Percentiles rank a stretch among this genome's conserved stretches.
Conservation (phyloP, 2,888 invertebrate genomes). For the Dynastes maya region DNA sequence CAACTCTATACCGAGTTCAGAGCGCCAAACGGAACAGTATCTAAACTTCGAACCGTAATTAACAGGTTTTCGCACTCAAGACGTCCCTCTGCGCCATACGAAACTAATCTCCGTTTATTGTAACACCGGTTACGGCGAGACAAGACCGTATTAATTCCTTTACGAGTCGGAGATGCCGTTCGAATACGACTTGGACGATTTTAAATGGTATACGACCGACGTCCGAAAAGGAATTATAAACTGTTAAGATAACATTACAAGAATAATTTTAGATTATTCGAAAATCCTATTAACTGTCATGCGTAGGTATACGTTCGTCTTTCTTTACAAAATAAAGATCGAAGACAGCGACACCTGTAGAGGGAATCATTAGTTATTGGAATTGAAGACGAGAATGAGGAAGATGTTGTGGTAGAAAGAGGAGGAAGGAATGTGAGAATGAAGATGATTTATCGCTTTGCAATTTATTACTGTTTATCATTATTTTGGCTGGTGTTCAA, state of each 20-base stretch:
- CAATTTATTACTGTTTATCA: too few species aligned
- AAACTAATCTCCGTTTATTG: conserved; percentile 48
- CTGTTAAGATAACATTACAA: conserved; percentile 48
- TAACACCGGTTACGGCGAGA: conserved; percentile 13
- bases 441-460: too few species aligned
- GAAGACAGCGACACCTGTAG: conserved; percentile 36
- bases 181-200: background rate
- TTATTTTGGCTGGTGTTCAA: too few species aligned
- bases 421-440: too few species aligned
- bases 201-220: conserved; percentile 20
- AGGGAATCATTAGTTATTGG: conserved; percentile 20
- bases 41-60: conserved; percentile 57
- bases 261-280: conserved; percentile 47
- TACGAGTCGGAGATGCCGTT: background rate
- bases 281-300: conserved; percentile 40
- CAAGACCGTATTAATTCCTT: background rate
- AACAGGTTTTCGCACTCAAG: conserved; percentile 60
- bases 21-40: conserved; percentile 53
- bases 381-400: conserved; percentile 1
- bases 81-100: conserved; percentile 30
- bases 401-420: background rate
- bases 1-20: conserved; percentile 49
- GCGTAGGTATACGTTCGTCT: background rate
- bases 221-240: conserved; percentile 45
- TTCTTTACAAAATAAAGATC: conserved; percentile 34